phyloP scores from a whole-genome alignment of 2,888 invertebrate genomes.

The Falcaria lacertinaria region DNA sequence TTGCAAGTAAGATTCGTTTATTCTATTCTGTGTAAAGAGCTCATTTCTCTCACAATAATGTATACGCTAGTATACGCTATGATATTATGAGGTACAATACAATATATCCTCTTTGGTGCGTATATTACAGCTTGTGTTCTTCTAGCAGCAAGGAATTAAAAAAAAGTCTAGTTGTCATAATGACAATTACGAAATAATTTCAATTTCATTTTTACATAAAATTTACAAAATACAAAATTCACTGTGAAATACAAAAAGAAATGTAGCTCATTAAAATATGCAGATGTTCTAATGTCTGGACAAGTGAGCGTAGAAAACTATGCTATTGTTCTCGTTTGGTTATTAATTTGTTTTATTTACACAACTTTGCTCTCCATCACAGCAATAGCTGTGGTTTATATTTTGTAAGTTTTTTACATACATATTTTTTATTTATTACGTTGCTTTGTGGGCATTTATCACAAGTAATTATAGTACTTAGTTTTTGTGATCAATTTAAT shows the following conservation, averaged over 20 bases:
- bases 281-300: constrained; percentile 47
- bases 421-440: too few species aligned
- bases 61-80: too few species aligned
- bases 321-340: constrained; percentile 47
- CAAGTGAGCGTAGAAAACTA: constrained; percentile 39
- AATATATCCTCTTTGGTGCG: too few species aligned
- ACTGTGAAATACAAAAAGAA: constrained; percentile 13
- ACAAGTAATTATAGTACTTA: too few species aligned
- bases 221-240: constrained; percentile 14
- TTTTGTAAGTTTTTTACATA: constrained; percentile 59
- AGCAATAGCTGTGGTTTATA: constrained; percentile 43
- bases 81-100: too few species aligned
- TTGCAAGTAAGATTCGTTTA: too few species aligned
- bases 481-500: too few species aligned
- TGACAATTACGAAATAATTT: neutral
- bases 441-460: too few species aligned
- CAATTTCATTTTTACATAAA: constrained; percentile 6
- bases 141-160: neutral
- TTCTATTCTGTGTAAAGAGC: too few species aligned
- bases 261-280: constrained; percentile 27
- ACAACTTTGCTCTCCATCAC: constrained; percentile 48
- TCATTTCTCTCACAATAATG: too few species aligned
- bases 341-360: constrained; percentile 48
- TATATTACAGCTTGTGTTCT: too few species aligned
- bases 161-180: neutral